Base-by-base conservation (phyloP, 2,113 vertebrate genomes). In the Terrapene triunguis region DNA sequence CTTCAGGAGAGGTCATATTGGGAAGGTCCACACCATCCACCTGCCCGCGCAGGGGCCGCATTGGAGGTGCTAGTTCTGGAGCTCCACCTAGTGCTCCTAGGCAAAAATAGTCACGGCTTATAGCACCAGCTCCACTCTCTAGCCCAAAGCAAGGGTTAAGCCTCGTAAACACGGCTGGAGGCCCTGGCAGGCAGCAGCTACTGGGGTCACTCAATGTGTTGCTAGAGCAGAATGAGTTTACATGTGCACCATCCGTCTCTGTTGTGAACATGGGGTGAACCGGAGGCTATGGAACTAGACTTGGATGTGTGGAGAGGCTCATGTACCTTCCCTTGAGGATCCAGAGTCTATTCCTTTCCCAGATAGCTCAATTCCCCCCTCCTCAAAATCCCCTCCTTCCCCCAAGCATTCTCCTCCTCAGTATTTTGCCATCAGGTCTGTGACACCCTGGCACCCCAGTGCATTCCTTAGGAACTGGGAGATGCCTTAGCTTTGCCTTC, bases 341-440 rank as follows among this genome's bases (percentile, higher is more conserved):
- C 32, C 16, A n/a, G 62, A 7, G 3, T n/a, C 72, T 22, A 10
- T 42, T 44, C 72, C 72, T 21, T 24, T 74, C 74, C 74, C 74
- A 76, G 12, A 44, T 12, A 76, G 16, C 19, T 25, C 57, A 55
- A n/a, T 24, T 59, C 14, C 51, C 14, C 51, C 38, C 8, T 0
- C 11, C 25, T 59, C 11, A 44, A 24, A 19, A 5, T 1, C 8
- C 4, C 12, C n/a, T 7, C 24, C n/a, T 47, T 21, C 53, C 42
- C 24, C 29, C 48, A 35, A 38, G 2, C 5, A 27, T 44, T 38
- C 44, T 53, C 6, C 0, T 0, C 44, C 21, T 59, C 86, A 24
- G 32, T 42, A 84, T n/a, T 53, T 62, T 62, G 11, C 3, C 1
- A 7, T 47, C 38, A 8, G 53, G 53, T 54, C 53, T 54, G 21